Percentiles rank a stretch among this genome's conserved stretches.
Evolutionary conservation across 2,113 vertebrate genomes (phyloP).

Genomic region (Sardina pilchardus): DNA sequence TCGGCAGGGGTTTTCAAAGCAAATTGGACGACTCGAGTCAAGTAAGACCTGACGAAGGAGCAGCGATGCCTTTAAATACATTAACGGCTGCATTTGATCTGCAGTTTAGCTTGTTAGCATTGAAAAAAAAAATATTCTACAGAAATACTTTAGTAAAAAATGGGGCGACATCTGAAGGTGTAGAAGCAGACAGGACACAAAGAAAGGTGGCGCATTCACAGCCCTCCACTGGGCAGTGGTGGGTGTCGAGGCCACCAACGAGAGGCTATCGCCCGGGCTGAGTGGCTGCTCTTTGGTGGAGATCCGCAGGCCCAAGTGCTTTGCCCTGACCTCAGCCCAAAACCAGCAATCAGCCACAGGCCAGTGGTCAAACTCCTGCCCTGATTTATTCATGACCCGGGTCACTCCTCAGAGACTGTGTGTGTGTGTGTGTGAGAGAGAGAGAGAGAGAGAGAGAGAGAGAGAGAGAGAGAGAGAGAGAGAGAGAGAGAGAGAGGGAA

Average conservation of each 20-base stretch:
- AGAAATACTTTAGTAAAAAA: not conserved
- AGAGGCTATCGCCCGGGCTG: not conserved
- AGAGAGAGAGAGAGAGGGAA: too few species aligned
- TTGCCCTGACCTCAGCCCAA: constrained; percentile 44
- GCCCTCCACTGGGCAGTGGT: not conserved
- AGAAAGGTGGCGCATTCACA: not conserved
- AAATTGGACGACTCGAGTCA: constrained; percentile 20
- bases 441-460: too few species aligned
- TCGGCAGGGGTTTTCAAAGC: constrained; percentile 42
- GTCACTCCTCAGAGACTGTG: constrained; percentile 44
- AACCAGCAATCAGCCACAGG: constrained; percentile 63
- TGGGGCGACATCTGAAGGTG: not conserved
- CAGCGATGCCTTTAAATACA: constrained; percentile 2
- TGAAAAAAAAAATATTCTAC: not conserved
- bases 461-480: constrained; percentile 4
- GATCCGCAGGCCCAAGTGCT: not conserved
- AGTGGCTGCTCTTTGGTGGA: not conserved
- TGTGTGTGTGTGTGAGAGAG: constrained; percentile 23
- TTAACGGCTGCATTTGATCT: constrained; percentile 5
- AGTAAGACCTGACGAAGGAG: not conserved
- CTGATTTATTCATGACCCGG: constrained; percentile 66
- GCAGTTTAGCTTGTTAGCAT: not conserved
- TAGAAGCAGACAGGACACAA: not conserved
- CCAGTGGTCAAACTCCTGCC: constrained; percentile 66
- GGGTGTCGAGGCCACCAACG: not conserved